Evolutionary conservation across 2,113 vertebrate species (phyloP), one percentile per base, ranked within the genome.

Genomic region (Peromyscus maniculatus): DNA sequence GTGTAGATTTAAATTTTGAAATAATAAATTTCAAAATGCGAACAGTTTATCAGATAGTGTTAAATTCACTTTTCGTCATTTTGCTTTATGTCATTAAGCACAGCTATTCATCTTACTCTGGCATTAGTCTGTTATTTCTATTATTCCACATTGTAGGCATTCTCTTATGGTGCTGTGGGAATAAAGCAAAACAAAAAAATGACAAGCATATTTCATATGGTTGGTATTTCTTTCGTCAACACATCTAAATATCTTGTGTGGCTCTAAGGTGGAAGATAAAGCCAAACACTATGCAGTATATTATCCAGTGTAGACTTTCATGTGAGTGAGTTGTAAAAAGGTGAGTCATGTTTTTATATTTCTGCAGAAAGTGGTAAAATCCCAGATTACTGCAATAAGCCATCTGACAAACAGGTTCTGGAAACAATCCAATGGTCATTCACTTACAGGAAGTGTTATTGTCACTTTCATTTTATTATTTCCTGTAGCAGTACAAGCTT

Each of bases 1-100:
- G 77, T 59, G 79, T 75, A 91, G 28, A 92, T 92, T 96, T 96
- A 84, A 92, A 91, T 83, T 96, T 96, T 79, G 49, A 97, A 97
- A 93, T 89, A 91, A 57, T 91, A 67, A 95, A 55, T 24, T 36
- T 87, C 59, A 8, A 94, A 96, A 59, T 6, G 43, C 43, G 84
- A 74, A 57, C 55, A 52, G 59, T 86, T 43, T 89, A 77, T 93
- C n/a, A 80, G 55, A 84, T 79, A 82, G 36, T 12, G 39, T 77
- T 91, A 93, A 94, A 86, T 49, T 97, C 16, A 91, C 87, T 97
- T 92, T 71, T 97, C 15, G 67, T 86, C 6, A 94, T 82, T 91
- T 94, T 94, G 4, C 7, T n/a, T 78, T 69, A 59, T 78, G 66
- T 15, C 87, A 74, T 86, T 87, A 62, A 86, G 82, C 49, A 95